Conservation (phyloP, 2,888 invertebrate species). For the Cinara cedri region DNA sequence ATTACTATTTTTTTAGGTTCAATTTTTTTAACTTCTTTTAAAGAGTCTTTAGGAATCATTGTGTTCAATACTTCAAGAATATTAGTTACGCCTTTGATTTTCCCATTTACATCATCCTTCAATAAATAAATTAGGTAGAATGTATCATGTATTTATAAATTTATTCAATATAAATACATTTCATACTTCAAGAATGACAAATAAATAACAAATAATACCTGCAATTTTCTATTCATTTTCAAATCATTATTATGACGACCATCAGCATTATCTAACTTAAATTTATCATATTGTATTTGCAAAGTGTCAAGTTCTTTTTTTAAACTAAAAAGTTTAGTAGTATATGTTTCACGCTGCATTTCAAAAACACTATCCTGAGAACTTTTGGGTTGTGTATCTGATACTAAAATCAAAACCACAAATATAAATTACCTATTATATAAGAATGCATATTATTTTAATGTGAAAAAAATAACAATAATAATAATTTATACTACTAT, state of each 20-base stretch:
- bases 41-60: slow-evolving; percentile 67
- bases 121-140: not conserved
- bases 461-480: not conserved
- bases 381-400: slow-evolving; percentile 46
- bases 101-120: slow-evolving; percentile 61
- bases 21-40: slow-evolving; percentile 40
- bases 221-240: slow-evolving; percentile 49
- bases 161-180: not conserved
- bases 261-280: slow-evolving; percentile 51
- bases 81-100: slow-evolving; percentile 82
- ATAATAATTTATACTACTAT: slow-evolving; percentile 16
- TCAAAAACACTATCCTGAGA: slow-evolving; percentile 46
- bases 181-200: not conserved
- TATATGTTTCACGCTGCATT: slow-evolving; percentile 50
- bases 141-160: not conserved
- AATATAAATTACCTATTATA: not conserved
- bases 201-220: slow-evolving; percentile 36
- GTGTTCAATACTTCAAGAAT: slow-evolving; percentile 87
- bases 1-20: slow-evolving; percentile 45
- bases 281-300: slow-evolving; percentile 52
- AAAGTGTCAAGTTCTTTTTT: slow-evolving; percentile 49
- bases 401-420: slow-evolving; percentile 27
- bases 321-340: slow-evolving; percentile 41
- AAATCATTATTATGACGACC: slow-evolving; percentile 48
- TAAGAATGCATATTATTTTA: not conserved